phyloP scores from a whole-genome alignment of 2,113 vertebrate genomes.

The Macquaria australasica region DNA sequence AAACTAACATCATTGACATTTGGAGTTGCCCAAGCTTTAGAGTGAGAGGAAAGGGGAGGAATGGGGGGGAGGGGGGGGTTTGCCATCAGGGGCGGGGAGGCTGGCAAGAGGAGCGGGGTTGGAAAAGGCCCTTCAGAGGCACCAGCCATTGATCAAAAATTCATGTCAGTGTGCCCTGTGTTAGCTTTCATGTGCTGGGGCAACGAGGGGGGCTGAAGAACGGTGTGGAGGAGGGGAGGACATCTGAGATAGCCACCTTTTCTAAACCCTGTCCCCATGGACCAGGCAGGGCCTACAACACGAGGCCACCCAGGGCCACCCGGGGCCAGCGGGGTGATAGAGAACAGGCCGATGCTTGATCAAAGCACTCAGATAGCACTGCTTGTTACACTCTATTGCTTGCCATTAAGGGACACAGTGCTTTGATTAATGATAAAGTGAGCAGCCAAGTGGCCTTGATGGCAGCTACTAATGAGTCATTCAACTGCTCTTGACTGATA shows the following conservation, averaged over 20 bases:
- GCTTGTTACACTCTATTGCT: constrained; percentile 54
- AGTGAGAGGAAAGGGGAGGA: constrained; percentile 76
- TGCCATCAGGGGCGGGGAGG: constrained; percentile 49
- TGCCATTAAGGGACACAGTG: constrained; percentile 46
- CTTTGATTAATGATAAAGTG: constrained; percentile 73
- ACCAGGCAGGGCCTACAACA: constrained; percentile 14
- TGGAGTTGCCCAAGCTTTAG: constrained; percentile 84
- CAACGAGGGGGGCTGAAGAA: constrained; percentile 4
- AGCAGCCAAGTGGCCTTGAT: constrained; percentile 50
- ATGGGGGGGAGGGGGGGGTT: constrained; percentile 22
- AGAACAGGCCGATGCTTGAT: constrained; percentile 67
- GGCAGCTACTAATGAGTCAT: constrained; percentile 70
- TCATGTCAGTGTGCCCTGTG: constrained; percentile 75
- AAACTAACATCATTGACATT: constrained; percentile 90
- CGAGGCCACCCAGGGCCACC: constrained; percentile 37
- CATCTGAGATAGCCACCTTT: constrained; percentile 68
- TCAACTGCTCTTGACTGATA: constrained; percentile 60
- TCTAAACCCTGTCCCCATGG: constrained; percentile 52
- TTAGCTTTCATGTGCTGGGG: constrained; percentile 66
- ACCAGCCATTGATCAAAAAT: constrained; percentile 82
- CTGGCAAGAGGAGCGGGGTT: constrained; percentile 60
- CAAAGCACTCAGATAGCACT: constrained; percentile 69
- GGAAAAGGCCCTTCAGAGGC: constrained; percentile 71
- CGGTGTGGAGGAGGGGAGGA: constrained; percentile 46
- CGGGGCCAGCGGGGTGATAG: constrained; percentile 43